Base-by-base conservation (phyloP, 2,113 vertebrate genomes). In the Triplophysa tibetana region DNA sequence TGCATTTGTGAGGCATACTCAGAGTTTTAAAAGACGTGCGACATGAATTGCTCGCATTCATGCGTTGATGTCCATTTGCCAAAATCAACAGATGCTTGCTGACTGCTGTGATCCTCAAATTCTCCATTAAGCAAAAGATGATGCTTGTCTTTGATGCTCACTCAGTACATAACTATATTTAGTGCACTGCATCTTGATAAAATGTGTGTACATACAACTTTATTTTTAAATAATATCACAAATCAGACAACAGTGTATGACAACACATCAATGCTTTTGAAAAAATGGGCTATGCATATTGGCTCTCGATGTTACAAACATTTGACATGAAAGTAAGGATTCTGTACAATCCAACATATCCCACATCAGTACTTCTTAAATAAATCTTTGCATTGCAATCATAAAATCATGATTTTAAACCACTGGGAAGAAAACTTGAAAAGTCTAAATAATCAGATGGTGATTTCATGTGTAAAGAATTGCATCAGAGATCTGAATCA, bases 1-100 rank as follows among this genome's bases (percentile, higher is more conserved):
- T 94, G 92, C 95, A 96, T 94, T 95, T 97, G 95, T 94, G 94
- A 90, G 91, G 87, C 93, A 95, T 96, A 93, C 93, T 90, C 91
- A 87, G 89, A 92, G 90, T 95, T 96, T 70, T 88, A 93, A 94
- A 92, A 89, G 88, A 88, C 78, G 88, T 60, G 79, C 84, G 86
- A 76, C 58, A 81, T 79, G 89, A 86, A 90, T 91, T 84, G 90
- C 88, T 94, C 84, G 82, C 93, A 94, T 96, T 96, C 92, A 88
- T 90, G 82, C 84, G 89, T 88, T 82, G 87, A 93, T 88, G 86
- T 86, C 88, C 90, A 82, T 84, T 90, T 63, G 94, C 95, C 96
- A 96, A 92, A 91, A 94, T 92, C 88, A 94, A 94, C 95, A 97
- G 94, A 95, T 96, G 94, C 92, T 92, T 84, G 88, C 84, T 93